Evolutionary conservation across 2,888 invertebrate genomes (phyloP).

Genomic region (Lobophora halterata): DNA sequence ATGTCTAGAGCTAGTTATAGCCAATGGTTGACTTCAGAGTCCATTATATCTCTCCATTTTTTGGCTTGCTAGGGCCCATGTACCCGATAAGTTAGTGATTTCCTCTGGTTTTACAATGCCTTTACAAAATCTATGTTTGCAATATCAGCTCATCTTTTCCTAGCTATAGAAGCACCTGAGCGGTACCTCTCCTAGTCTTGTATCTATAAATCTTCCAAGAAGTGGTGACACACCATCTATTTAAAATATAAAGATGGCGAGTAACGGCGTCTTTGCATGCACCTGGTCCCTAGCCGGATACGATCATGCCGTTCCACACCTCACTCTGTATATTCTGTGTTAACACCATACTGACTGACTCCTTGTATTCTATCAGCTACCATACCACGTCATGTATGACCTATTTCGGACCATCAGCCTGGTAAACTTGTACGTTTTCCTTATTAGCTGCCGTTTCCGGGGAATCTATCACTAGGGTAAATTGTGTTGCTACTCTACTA

Average conservation of each 20-base stretch:
- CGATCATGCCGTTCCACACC: conserved; percentile 8
- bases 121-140: not conserved
- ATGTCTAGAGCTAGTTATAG: conserved; percentile 4
- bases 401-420: conserved; percentile 10
- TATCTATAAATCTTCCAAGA: conserved; percentile 24
- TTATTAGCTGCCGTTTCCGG: conserved; percentile 1
- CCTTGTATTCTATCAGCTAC: conserved; percentile 13
- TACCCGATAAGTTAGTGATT: no score
- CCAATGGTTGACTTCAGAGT: not conserved
- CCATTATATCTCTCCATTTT: not conserved
- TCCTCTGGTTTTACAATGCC: no score
- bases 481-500: no score
- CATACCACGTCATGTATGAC: conserved; percentile 10
- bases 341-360: not conserved
- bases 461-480: no score
- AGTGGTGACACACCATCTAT: conserved; percentile 25
- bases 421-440: not conserved
- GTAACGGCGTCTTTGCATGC: conserved; percentile 27
- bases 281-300: conserved; percentile 24
- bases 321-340: conserved; percentile 4
- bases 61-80: no score
- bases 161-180: conserved; percentile 1
- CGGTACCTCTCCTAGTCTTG: conserved; percentile 1
- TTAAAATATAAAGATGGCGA: conserved; percentile 31
- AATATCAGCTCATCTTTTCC: not conserved